Evolutionary conservation across 2,888 invertebrate genomes (phyloP).

Genomic region (Epistrophella euchroma): DNA sequence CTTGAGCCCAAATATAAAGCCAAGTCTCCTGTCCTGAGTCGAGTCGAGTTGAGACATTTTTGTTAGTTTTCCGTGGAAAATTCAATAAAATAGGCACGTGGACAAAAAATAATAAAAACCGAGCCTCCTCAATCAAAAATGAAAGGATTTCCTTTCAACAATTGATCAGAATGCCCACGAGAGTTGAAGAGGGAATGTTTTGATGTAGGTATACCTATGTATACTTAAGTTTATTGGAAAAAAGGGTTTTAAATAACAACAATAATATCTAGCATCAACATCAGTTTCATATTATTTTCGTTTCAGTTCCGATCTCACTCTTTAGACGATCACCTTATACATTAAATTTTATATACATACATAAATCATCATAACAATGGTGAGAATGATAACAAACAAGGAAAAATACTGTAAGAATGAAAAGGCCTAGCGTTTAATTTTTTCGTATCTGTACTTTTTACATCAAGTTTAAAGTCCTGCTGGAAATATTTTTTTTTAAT

Average conservation of each 20-base stretch:
- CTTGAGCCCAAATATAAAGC: slow-evolving; percentile 1
- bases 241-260: slow-evolving; percentile 33
- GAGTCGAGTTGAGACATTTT: slow-evolving; percentile 2
- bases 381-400: too few relatives aligned
- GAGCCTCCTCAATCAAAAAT: slow-evolving; percentile 18
- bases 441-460: too few relatives aligned
- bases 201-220: neutral
- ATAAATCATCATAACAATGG: too few relatives aligned
- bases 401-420: too few relatives aligned
- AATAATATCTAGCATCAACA: neutral
- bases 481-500: too few relatives aligned
- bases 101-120: slow-evolving; percentile 59
- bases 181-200: slow-evolving; percentile 22
- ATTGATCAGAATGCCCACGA: neutral
- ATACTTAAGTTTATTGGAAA: neutral
- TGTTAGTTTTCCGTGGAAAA: slow-evolving; percentile 56
- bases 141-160: slow-evolving; percentile 35
- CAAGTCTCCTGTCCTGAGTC: neutral
- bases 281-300: neutral
- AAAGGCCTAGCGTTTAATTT: too few relatives aligned
- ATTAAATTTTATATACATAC: neutral
- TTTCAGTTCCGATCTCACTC: neutral
- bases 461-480: too few relatives aligned
- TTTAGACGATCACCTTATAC: neutral
- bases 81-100: slow-evolving; percentile 68